Base-by-base conservation (phyloP, 2,113 vertebrate genomes). In the Empidonax traillii region DNA sequence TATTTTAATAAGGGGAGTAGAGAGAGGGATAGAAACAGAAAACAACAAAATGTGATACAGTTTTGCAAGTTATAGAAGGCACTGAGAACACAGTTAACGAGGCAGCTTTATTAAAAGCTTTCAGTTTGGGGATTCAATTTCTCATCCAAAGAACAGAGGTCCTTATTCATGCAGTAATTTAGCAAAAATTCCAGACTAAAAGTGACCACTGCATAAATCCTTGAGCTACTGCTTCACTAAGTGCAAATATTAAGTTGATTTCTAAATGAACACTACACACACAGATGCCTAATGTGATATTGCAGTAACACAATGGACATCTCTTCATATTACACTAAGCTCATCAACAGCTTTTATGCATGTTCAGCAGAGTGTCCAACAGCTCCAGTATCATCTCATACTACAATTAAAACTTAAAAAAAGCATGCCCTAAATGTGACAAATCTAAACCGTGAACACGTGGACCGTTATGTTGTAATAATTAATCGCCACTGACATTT, bases 301-400 rank as follows among this genome's bases (percentile, higher is more conserved):
- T 53, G 72, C 31, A 72, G 65, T 31, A 90, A 88, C 41, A 97
- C 71, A 96, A 90, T 3, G 81, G 67, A 56, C 5, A 10, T 90
- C 85, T 94, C 72, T 92, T 94, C 49, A 2, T 49, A 78, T 88
- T 74, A 92, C 68, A 65, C 18, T 9, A 41, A 83, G 55, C 47
- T 81, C 73, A 88, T 67, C 13, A 10, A 49, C 55, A 74, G 67
- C 91, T 71, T 74, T 96, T 96, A 72, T 91, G 23, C 3, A 90
- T 73, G 75, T 23, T 93, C 90, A 96, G 67, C 46, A 41, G 66
- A 85, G 51, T 9, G 59, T 24, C 35, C 14, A 24, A 43, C 22
- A 94, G 71, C 68, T 59, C 65, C 72, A 80, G 56, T 78, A 95
- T 68, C 87, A 81, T 3, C 10, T 47, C 68, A 90, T 49, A 41